phyloP scores from a whole-genome alignment of 2,888 invertebrate genomes.

The Deroplatys truncata region DNA sequence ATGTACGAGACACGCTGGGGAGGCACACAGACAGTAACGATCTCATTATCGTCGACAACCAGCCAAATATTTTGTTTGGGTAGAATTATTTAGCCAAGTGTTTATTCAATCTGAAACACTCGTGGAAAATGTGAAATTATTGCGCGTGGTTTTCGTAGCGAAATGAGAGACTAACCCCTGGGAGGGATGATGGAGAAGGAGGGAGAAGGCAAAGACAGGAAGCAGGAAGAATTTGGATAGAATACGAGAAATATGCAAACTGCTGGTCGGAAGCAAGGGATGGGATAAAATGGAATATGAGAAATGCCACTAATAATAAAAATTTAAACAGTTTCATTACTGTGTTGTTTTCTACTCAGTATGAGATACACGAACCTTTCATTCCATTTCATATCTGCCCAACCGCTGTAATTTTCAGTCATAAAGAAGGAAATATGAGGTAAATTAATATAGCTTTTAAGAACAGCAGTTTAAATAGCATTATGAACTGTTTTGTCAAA shows the following conservation, averaged over 20 bases:
- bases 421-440: background rate
- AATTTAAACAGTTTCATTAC: conserved; percentile 26
- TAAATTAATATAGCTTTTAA: background rate
- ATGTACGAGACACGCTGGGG: background rate
- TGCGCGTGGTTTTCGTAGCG: conserved; percentile 17
- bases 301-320: conserved; percentile 23
- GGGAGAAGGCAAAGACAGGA: background rate
- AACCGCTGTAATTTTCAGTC: background rate
- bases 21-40: conserved; percentile 18
- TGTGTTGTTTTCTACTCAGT: conserved; percentile 12
- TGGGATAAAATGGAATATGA: background rate
- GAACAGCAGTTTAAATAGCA: background rate
- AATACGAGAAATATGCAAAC: background rate
- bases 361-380: background rate
- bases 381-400: background rate
- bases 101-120: conserved; percentile 30
- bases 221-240: background rate
- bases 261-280: background rate
- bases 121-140: conserved; percentile 28
- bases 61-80: conserved; percentile 30
- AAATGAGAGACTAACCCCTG: background rate
- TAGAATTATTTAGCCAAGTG: conserved; percentile 29
- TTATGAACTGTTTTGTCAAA: background rate
- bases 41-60: conserved; percentile 29
- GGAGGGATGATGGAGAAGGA: background rate